Conservation (phyloP, 2,797 vertebrate species). For the Bovichtus diacanthus region DNA sequence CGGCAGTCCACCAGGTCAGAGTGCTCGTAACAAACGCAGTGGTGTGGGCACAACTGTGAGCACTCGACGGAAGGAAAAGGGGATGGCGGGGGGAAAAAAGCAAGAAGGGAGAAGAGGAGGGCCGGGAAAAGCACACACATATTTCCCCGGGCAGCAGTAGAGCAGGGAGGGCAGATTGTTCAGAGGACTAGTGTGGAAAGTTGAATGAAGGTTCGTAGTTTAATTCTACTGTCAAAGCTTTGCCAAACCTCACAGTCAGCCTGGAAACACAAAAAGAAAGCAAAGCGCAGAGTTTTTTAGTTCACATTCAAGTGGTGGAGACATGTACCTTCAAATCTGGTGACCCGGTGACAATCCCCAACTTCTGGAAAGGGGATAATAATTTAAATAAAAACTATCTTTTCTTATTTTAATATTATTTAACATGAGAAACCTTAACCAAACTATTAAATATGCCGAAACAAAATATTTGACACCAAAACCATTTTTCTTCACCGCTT, state of each 20-base stretch:
- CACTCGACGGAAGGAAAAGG: background rate
- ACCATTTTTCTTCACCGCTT: background rate
- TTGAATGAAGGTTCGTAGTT: background rate
- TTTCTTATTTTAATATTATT: background rate
- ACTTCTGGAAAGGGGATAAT: background rate
- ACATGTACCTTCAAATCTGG: background rate
- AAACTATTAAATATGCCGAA: background rate
- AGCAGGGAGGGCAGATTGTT: background rate
- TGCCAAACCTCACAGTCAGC: background rate
- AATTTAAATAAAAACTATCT: background rate
- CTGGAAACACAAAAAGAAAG: slow-evolving; percentile 28
- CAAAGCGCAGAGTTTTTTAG: background rate
- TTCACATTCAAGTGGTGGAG: background rate
- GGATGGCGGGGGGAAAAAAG: background rate
- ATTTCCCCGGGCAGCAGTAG: slow-evolving; percentile 1
- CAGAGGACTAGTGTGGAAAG: background rate
- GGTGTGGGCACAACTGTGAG: slow-evolving; percentile 64
- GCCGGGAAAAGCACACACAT: slow-evolving; percentile 41
- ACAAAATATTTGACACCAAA: background rate
- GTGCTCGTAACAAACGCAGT: slow-evolving; percentile 78
- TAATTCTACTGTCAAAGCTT: slow-evolving; percentile 3
- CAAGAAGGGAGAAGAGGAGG: slow-evolving; percentile 11
- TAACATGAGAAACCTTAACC: background rate
- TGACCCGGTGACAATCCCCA: background rate
- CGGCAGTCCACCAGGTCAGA: slow-evolving; percentile 82